phyloP scores from a whole-genome alignment of 2,797 vertebrate species.

The Gobio occitaniae region DNA sequence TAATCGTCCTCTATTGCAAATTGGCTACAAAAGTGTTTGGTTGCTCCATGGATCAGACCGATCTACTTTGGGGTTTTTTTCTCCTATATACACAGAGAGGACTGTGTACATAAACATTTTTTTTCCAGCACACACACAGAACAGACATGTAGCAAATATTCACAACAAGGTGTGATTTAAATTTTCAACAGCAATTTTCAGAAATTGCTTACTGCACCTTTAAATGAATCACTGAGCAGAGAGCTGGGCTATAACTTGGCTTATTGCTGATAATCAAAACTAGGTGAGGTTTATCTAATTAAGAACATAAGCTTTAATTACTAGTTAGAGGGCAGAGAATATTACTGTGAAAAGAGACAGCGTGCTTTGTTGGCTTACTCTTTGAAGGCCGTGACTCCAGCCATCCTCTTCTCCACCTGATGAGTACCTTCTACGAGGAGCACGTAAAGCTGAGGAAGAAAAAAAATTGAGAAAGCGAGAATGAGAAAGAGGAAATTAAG shows the following conservation, averaged over 20 bases:
- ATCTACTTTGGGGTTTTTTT: not conserved
- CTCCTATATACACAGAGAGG: not conserved
- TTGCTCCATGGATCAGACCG: not conserved
- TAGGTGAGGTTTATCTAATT: not conserved
- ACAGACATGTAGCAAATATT: not conserved
- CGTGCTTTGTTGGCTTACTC: conserved; percentile 74
- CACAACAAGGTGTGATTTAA: not conserved
- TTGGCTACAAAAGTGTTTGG: not conserved
- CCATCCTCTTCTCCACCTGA: conserved; percentile 94
- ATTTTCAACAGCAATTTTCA: not conserved
- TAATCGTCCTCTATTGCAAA: not conserved
- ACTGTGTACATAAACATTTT: not conserved
- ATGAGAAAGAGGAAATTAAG: not conserved
- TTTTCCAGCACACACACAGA: not conserved
- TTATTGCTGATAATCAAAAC: conserved; percentile 12
- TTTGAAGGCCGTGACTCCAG: conserved; percentile 93
- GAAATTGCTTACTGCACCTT: not conserved
- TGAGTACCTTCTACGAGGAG: conserved; percentile 85
- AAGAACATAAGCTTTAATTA: conserved; percentile 18
- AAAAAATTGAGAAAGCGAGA: conserved; percentile 57
- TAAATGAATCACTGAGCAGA: conserved; percentile 3
- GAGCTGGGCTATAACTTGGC: not conserved
- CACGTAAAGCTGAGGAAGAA: conserved; percentile 49
- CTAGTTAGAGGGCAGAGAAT: not conserved
- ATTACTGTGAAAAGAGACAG: conserved; percentile 16